Conservation (phyloP, 2,888 invertebrate genomes). For the Heliconius ismenius region DNA sequence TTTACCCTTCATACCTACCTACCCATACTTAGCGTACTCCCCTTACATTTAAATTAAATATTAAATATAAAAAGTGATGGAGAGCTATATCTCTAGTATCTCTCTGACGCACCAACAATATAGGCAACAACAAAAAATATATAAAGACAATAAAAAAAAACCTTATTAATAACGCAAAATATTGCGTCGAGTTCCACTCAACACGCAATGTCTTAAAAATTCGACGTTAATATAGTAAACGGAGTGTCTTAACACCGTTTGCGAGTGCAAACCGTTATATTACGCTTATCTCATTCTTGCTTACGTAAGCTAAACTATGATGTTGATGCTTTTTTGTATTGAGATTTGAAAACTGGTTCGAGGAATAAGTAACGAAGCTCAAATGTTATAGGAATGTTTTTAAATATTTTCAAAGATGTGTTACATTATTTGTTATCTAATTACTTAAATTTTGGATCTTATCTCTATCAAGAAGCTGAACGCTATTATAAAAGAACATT, state of each 20-base stretch:
- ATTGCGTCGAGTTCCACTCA: neutral
- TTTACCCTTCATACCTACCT: neutral
- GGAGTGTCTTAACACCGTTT: neutral
- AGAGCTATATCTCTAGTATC: neutral
- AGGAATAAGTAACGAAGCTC: neutral
- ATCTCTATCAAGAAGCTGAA: neutral
- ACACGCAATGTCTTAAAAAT: neutral
- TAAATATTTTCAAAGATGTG: neutral
- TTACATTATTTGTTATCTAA: neutral
- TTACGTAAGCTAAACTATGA: slow-evolving; percentile 20
- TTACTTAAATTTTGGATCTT: neutral
- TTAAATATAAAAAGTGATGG: neutral
- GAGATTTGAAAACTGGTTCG: neutral
- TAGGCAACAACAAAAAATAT: neutral
- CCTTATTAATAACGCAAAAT: too few species aligned
- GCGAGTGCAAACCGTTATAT: slow-evolving; percentile 32
- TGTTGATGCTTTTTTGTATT: neutral
- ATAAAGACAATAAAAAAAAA: neutral
- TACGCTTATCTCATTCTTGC: slow-evolving; percentile 19
- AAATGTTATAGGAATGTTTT: neutral
- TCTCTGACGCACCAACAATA: neutral
- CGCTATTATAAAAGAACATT: neutral
- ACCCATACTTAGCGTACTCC: neutral
- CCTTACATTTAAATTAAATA: neutral
- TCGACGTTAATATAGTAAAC: neutral